Evolutionary conservation across 2,797 vertebrate species (phyloP).

Genomic region (Rachycentron canadum): DNA sequence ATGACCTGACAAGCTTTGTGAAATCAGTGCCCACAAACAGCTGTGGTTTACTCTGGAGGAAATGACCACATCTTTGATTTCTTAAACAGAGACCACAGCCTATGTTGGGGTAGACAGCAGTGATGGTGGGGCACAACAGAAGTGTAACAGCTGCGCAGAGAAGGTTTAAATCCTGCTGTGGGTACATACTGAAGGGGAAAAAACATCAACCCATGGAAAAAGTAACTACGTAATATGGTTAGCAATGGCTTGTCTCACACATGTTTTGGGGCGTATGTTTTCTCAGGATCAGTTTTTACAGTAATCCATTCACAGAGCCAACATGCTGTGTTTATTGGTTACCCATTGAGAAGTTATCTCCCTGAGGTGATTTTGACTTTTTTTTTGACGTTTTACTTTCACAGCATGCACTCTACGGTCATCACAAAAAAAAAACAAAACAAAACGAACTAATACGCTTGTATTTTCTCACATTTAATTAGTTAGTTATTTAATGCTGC

Average conservation of each 20-base stretch:
- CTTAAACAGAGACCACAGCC: conserved; percentile 45
- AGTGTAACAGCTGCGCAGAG: conserved; percentile 6
- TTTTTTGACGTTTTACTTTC: not conserved
- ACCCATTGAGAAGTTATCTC: conserved; percentile 7
- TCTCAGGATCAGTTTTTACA: conserved; percentile 23
- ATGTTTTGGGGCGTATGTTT: conserved; percentile 22
- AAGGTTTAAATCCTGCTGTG: conserved; percentile 62
- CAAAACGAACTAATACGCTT: too few species aligned
- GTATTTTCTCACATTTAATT: not conserved
- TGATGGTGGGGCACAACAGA: not conserved
- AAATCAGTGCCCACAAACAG: conserved; percentile 49
- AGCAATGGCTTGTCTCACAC: conserved; percentile 12
- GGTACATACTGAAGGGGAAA: conserved; percentile 37
- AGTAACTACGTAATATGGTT: conserved; percentile 25
- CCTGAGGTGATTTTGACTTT: not conserved
- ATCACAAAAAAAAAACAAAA: not conserved
- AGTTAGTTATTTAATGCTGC: not conserved
- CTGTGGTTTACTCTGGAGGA: conserved; percentile 48
- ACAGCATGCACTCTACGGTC: not conserved
- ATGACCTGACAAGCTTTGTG: conserved; percentile 31
- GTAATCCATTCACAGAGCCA: not conserved
- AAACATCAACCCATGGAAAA: conserved; percentile 52
- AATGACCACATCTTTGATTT: conserved; percentile 43
- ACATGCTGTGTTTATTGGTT: conserved; percentile 12
- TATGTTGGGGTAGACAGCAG: conserved; percentile 9